Base-by-base conservation (phyloP, 2,113 vertebrate genomes). In the Entelurus aequoreus region DNA sequence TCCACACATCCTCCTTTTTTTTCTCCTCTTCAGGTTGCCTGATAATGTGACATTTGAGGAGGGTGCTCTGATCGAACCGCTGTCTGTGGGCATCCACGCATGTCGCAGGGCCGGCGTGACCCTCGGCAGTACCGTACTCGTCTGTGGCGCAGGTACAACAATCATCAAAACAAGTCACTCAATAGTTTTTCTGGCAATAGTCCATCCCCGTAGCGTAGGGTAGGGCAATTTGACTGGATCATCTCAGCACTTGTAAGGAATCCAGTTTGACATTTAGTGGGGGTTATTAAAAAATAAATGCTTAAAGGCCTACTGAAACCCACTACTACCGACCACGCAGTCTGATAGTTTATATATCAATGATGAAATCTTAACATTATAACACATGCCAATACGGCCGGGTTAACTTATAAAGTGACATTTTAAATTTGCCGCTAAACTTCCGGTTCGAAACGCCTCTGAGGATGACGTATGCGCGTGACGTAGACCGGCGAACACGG, bases 81-180 rank as follows among this genome's bases (percentile, higher is more conserved):
- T 99, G 6, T 99, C 97, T 0, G 97, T 99, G 76, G 97, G 94
- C 52, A 98, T 99, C 74, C 92, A 99, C 0, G 94, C 95, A 62
- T 99, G 96, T 74, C 90, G 81, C 64, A 86, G 95, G 71, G 96
- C 88, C 0, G 92, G 91, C 3, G 91, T 99, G n/a, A 89, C 91
- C 19, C 82, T 99, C 67, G 96, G 97, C 40, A 93, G 89, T 84
- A 93, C 84, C 11, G 92, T 99, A 66, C 87, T 98, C 0, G 88
- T 98, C 66, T 97, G 93, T 58, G 97, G 97, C 58, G 92, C 97
- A 88, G 96, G 95, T 99, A 91, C 58, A 56, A 46, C 40, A 4
- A 11, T 46, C 42, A 2, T 46, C 60, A 8, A 6, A 49, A 4
- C 12, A 12, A 52, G 15, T 58, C 12, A 40, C 1, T 0, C 10